A percentile compares a stretch with the other conserved stretches of the same genome.
Evolutionary conservation across 2,888 invertebrate genomes (phyloP).

Genomic region (Lasioglossum morio): DNA sequence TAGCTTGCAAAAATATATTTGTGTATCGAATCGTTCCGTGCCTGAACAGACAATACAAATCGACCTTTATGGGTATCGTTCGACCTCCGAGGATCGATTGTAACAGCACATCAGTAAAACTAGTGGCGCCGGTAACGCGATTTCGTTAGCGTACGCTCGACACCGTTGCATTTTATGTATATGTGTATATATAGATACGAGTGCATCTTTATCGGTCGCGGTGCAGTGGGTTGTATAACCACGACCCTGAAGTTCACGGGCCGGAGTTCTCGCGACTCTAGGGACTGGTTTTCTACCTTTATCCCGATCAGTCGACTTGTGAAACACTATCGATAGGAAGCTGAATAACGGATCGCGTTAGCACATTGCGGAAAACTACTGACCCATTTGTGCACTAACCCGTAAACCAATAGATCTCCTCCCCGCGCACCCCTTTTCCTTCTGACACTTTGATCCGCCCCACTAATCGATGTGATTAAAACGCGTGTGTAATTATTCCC

Average conservation of each 20-base stretch:
- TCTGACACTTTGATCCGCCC: background rate
- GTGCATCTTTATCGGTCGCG: background rate
- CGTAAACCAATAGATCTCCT: constrained; percentile 25
- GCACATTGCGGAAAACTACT: constrained; percentile 35
- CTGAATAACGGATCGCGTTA: constrained; percentile 39
- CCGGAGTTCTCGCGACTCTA: background rate
- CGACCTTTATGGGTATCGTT: background rate
- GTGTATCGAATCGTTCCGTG: no score
- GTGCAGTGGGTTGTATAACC: constrained; percentile 20
- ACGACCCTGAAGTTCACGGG: constrained; percentile 55
- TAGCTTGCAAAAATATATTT: no score
- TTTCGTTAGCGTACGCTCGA: constrained; percentile 7
- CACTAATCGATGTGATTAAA: background rate
- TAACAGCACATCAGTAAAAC: constrained; percentile 6
- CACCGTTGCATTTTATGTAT: constrained; percentile 13
- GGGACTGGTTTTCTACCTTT: constrained; percentile 34
- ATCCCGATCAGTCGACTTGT: constrained; percentile 19
- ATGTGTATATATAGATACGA: background rate
- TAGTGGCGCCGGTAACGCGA: background rate
- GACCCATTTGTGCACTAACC: constrained; percentile 41
- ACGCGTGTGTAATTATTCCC: background rate
- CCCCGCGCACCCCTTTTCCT: background rate
- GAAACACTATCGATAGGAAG: constrained; percentile 35
- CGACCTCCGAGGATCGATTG: background rate
- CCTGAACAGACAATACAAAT: no score